A percentile compares a stretch with the other conserved stretches of the same genome.
Conservation (phyloP, 2,888 invertebrate species). For the Hypena proboscidalis region DNA sequence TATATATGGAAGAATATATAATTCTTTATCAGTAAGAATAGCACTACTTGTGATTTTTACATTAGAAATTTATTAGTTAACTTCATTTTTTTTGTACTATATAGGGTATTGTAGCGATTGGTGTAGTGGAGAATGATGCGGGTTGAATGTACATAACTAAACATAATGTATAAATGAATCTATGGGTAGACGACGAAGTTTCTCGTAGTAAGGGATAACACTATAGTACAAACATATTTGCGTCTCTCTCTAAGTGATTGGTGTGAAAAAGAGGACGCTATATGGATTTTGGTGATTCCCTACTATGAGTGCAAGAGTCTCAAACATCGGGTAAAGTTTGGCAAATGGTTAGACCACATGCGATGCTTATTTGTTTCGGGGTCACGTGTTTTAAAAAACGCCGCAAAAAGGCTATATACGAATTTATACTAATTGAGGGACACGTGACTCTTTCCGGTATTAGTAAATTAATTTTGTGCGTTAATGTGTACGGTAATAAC, state of each 20-base stretch:
- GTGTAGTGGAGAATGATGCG: conserved; percentile 65
- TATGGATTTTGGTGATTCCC: conserved; percentile 16
- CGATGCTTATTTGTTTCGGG: conserved; percentile 61
- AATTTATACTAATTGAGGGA: conserved; percentile 64
- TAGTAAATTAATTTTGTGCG: conserved; percentile 74
- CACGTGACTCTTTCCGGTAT: conserved; percentile 58
- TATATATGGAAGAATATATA: conserved; percentile 81
- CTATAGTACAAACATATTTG: conserved; percentile 8
- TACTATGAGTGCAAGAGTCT: conserved; percentile 42
- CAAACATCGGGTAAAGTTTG: conserved; percentile 55
- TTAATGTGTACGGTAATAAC: conserved; percentile 47
- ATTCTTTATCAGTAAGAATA: conserved; percentile 85
- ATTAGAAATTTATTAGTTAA: conserved; percentile 81
- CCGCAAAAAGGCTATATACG: conserved; percentile 61
- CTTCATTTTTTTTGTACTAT: conserved; percentile 78
- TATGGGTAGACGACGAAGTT: conserved; percentile 51
- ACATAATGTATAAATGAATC: conserved; percentile 53
- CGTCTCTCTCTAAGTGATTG: conserved; percentile 8
- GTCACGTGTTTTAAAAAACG: conserved; percentile 58
- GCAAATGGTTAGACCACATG: conserved; percentile 77
- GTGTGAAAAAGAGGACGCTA: conserved; percentile 10
- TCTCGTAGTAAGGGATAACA: conserved; percentile 39
- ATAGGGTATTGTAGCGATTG: conserved; percentile 65
- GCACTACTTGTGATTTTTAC: conserved; percentile 85
- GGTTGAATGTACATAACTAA: conserved; percentile 77